Percentiles rank a stretch among this genome's conserved stretches.
Conservation (phyloP, 2,888 invertebrate species). For the Onthophagus sagittarius region DNA sequence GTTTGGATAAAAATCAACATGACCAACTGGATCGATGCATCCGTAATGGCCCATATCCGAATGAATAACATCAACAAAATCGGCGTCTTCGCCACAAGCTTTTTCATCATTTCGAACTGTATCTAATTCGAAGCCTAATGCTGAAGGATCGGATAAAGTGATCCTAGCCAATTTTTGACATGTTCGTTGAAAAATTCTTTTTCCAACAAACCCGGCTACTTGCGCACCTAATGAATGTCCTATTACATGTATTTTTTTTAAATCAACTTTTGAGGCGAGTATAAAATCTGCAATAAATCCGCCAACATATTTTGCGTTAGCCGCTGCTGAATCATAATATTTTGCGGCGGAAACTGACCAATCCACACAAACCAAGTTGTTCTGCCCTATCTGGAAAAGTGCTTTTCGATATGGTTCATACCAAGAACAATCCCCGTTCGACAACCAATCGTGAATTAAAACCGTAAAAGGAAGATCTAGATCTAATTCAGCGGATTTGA, state of each 20-base stretch:
- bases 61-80: conserved; percentile 47
- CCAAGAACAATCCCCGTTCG: conserved; percentile 45
- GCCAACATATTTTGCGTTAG: conserved; percentile 48
- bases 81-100: conserved; percentile 42
- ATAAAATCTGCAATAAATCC: conserved; percentile 46
- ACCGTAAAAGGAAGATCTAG: conserved; percentile 43
- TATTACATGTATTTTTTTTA: conserved; percentile 47
- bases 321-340: conserved; percentile 42
- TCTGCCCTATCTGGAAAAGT: conserved; percentile 44
- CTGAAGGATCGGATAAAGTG: conserved; percentile 50
- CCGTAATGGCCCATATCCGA: conserved; percentile 48
- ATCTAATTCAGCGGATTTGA: conserved; percentile 20
- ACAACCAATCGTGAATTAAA: conserved; percentile 53
- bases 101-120: conserved; percentile 37
- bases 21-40: conserved; percentile 42
- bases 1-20: conserved; percentile 48
- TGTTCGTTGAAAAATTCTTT: conserved; percentile 28
- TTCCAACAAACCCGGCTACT: conserved; percentile 42
- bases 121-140: conserved; percentile 39
- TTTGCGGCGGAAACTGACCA: conserved; percentile 42
- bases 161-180: conserved; percentile 46
- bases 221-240: conserved; percentile 48
- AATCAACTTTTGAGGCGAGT: conserved; percentile 37
- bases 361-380: conserved; percentile 49
- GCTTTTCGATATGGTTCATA: conserved; percentile 45